Evolutionary conservation across 2,888 invertebrate genomes (phyloP).

Genomic region (Cataglyphis albicans): DNA sequence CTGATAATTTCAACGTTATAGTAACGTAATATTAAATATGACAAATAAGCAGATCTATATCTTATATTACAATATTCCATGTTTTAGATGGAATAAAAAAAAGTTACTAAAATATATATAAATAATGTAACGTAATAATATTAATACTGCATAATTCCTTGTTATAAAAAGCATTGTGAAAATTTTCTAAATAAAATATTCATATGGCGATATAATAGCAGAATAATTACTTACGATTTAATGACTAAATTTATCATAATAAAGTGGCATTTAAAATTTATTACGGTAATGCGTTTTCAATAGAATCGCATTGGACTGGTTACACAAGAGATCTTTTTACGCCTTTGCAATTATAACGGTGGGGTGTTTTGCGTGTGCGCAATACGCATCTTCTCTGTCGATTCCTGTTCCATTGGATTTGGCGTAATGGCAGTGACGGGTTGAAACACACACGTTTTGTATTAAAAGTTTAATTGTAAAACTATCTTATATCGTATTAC

Average conservation of each 20-base stretch:
- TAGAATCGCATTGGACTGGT: neutral
- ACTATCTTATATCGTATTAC: neutral
- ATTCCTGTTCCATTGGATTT: slow-evolving; percentile 69
- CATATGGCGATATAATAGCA: neutral
- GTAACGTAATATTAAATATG: neutral
- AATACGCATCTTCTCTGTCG: slow-evolving; percentile 69
- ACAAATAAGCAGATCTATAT: neutral
- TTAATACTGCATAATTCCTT: neutral
- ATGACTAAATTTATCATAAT: neutral
- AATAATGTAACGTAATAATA: neutral
- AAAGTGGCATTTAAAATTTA: neutral
- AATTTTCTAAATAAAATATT: neutral
- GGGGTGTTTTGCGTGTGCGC: slow-evolving; percentile 74
- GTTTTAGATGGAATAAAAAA: too few relatives aligned
- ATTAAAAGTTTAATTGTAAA: slow-evolving; percentile 17
- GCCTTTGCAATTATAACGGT: slow-evolving; percentile 54
- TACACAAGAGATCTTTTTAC: slow-evolving; percentile 20
- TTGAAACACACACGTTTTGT: slow-evolving; percentile 63
- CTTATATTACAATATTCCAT: neutral
- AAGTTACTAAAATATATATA: neutral
- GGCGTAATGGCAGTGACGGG: slow-evolving; percentile 66
- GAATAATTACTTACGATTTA: neutral
- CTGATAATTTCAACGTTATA: neutral
- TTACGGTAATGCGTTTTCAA: slow-evolving; percentile 7
- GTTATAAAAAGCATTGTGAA: neutral